phyloP scores from a whole-genome alignment of 2,797 vertebrate genomes.

The Mareca penelope region DNA sequence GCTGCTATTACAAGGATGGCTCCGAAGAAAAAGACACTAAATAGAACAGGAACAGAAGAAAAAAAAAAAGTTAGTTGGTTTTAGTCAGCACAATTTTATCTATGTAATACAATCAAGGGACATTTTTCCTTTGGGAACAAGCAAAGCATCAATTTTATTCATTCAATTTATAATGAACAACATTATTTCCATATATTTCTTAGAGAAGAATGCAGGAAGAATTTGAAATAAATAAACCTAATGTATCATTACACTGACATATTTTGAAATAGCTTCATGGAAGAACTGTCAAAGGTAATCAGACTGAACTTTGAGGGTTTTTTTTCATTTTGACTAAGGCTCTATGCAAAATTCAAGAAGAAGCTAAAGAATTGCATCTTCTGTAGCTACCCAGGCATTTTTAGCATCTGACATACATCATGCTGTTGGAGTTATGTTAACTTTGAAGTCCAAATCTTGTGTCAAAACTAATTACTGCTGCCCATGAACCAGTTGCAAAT shows the following conservation, averaged over 20 bases:
- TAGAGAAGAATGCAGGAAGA: background rate
- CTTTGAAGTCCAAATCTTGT: background rate
- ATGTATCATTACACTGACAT: background rate
- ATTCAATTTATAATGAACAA: background rate
- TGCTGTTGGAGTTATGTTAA: background rate
- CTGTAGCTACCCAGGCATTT: background rate
- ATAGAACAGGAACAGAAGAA: conserved; percentile 21
- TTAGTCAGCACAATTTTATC: conserved; percentile 17
- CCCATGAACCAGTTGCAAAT: background rate
- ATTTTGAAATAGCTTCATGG: background rate
- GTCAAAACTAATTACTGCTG: background rate
- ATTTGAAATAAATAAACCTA: background rate
- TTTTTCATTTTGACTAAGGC: background rate
- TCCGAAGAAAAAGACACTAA: conserved; percentile 94
- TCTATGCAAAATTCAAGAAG: background rate
- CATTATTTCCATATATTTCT: background rate
- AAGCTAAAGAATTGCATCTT: background rate
- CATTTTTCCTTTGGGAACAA: background rate
- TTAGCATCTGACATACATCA: background rate
- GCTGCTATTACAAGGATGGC: conserved; percentile 92
- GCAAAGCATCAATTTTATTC: background rate
- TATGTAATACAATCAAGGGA: background rate
- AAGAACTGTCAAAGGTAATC: background rate
- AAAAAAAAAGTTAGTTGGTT: background rate
- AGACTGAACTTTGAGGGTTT: background rate